phyloP scores from a whole-genome alignment of 2,113 vertebrate genomes.

The Columba livia region DNA sequence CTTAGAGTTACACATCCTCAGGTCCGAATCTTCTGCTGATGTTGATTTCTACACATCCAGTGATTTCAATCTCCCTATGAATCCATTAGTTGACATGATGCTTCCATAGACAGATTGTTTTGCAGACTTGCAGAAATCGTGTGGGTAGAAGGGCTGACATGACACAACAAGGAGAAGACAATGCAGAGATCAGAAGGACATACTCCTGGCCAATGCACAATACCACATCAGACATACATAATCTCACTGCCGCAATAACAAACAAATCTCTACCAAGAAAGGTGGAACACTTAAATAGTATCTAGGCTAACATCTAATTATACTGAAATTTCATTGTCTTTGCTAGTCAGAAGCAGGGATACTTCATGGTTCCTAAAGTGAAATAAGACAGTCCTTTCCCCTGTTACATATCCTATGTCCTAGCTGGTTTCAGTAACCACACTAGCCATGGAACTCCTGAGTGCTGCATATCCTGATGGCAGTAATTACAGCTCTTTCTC shows the following conservation, averaged over 20 bases:
- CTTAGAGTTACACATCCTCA: not conserved
- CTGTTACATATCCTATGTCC: not conserved
- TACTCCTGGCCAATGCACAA: not conserved
- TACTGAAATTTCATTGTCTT: not conserved
- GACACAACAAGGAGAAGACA: not conserved
- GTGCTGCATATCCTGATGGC: not conserved
- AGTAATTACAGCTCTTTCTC: not conserved
- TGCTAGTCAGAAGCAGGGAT: not conserved
- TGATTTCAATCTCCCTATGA: not conserved
- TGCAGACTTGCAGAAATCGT: not conserved
- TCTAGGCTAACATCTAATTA: not conserved
- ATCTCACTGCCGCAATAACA: not conserved
- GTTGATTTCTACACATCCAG: not conserved
- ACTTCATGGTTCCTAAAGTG: not conserved
- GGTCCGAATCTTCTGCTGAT: not conserved
- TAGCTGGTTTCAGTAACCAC: not conserved
- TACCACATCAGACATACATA: not conserved
- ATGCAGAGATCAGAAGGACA: not conserved
- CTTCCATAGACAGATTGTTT: not conserved
- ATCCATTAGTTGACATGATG: not conserved
- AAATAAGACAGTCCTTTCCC: not conserved
- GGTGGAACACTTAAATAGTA: not conserved
- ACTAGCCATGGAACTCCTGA: fast-evolving
- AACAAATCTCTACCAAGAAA: not conserved
- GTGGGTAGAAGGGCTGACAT: not conserved